phyloP scores from a whole-genome alignment of 2,888 invertebrate genomes.

The Eubasilissa splendida region DNA sequence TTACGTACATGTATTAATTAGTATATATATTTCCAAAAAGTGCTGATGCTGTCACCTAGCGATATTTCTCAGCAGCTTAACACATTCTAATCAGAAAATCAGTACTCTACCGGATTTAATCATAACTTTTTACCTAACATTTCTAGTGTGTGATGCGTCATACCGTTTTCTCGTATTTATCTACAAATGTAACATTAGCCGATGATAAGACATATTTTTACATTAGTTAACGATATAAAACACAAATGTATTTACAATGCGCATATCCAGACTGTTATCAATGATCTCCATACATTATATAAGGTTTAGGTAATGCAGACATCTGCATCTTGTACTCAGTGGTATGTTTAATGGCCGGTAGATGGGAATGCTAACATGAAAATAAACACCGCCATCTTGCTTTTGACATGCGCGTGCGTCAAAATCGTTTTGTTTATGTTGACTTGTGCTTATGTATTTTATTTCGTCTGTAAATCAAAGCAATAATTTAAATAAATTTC shows the following conservation, averaged over 20 bases:
- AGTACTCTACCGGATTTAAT: background rate
- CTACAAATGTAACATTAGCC: too few species aligned
- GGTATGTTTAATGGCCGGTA: background rate
- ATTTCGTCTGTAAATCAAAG: conserved; percentile 35
- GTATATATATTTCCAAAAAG: background rate
- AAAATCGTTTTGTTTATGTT: conserved; percentile 58
- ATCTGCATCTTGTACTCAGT: too few species aligned
- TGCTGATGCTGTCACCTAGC: conserved; percentile 9
- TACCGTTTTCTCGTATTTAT: background rate
- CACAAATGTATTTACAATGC: too few species aligned
- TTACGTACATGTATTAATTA: too few species aligned
- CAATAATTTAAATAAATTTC: conserved; percentile 29
- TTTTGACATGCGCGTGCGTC: conserved; percentile 56
- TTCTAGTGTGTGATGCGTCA: background rate
- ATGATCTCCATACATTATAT: too few species aligned
- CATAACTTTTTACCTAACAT: background rate
- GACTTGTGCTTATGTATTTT: conserved; percentile 47
- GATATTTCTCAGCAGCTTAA: background rate
- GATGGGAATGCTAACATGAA: conserved; percentile 7
- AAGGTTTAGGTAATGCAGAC: too few species aligned
- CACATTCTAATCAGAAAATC: background rate
- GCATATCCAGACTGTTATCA: too few species aligned
- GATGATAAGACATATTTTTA: too few species aligned
- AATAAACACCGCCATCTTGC: conserved; percentile 49
- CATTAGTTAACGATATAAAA: too few species aligned